Percentiles rank a stretch among this genome's conserved stretches.
Evolutionary conservation across 2,797 vertebrate genomes (phyloP).

Genomic region (Acipenser transmontanus): DNA sequence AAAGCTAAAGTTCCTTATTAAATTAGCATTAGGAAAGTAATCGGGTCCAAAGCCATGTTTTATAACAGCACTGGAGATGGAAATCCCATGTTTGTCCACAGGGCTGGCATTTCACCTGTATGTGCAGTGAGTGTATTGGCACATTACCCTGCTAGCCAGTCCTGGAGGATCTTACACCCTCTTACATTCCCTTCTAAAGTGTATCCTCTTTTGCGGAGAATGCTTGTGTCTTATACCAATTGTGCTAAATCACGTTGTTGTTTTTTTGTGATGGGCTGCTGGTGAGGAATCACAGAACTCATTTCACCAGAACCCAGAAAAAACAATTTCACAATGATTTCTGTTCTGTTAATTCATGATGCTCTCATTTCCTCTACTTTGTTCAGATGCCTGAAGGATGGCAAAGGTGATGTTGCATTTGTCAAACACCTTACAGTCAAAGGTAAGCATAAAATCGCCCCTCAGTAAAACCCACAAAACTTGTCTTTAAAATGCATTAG

Average conservation of each 20-base stretch:
- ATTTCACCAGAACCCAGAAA: neutral
- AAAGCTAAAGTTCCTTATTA: no score
- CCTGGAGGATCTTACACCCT: no score
- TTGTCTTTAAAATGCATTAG: neutral
- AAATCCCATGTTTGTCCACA: no score
- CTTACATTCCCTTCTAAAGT: no score
- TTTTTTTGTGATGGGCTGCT: neutral
- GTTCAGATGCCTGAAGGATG: slow-evolving; percentile 73
- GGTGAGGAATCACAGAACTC: neutral
- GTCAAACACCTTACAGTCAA: slow-evolving; percentile 73
- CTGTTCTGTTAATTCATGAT: neutral
- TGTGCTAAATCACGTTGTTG: neutral
- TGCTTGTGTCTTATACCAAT: neutral
- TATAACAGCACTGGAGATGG: no score
- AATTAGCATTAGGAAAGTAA: no score
- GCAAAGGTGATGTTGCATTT: slow-evolving; percentile 77
- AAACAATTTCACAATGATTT: neutral
- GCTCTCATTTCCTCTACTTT: slow-evolving; percentile 1
- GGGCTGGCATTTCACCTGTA: no score
- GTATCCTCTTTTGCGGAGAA: no score
- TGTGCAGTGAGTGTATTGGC: no score
- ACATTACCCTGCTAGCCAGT: no score
- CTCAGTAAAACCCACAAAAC: neutral
- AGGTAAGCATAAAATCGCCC: slow-evolving; percentile 53
- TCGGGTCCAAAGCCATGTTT: no score